These are phyloP conservation scores for Mustela nigripes DNA, from an alignment of 2,113 vertebrate species.

Conservation along the genomic window DNA sequence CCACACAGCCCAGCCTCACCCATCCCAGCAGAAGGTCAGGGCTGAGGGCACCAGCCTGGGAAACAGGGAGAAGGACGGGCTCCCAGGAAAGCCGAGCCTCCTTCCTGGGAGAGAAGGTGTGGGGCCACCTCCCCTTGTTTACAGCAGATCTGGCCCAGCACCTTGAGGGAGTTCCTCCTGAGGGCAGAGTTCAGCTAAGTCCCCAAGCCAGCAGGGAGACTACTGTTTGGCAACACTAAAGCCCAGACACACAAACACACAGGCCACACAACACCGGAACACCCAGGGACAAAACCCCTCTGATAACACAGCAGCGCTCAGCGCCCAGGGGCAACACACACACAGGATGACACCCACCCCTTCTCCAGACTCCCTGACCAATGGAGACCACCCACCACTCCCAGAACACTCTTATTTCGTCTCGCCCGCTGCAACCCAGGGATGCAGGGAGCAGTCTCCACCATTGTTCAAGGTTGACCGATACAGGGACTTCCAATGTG, in stretches of 20 bases:
- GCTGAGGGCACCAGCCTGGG: constrained; percentile 27
- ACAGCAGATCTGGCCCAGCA: constrained; percentile 49
- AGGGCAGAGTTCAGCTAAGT: constrained; percentile 77
- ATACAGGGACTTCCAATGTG: background rate
- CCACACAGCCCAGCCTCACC: background rate
- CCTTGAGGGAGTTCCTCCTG: constrained; percentile 75
- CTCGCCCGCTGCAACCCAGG: background rate
- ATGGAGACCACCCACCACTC: background rate
- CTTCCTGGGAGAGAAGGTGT: background rate
- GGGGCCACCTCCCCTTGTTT: constrained; percentile 65
- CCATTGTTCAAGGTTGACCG: background rate
- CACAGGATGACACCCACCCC: background rate
- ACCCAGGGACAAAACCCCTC: background rate
- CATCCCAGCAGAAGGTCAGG: constrained; percentile 12
- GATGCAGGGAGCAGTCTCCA: background rate
- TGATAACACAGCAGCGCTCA: background rate
- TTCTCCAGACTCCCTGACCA: background rate
- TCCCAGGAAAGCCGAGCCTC: constrained; percentile 15
- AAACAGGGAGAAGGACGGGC: background rate
- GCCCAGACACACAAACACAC: constrained; percentile 13
- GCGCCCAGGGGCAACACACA: background rate
- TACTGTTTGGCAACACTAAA: constrained; percentile 68
- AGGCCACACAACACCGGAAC: background rate
- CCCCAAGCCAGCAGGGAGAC: constrained; percentile 56
- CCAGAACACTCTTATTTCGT: background rate